Evolutionary conservation across 2,113 vertebrate species (phyloP), one percentile per base, ranked within the genome.

Genomic region (Mormyrus iriodes): DNA sequence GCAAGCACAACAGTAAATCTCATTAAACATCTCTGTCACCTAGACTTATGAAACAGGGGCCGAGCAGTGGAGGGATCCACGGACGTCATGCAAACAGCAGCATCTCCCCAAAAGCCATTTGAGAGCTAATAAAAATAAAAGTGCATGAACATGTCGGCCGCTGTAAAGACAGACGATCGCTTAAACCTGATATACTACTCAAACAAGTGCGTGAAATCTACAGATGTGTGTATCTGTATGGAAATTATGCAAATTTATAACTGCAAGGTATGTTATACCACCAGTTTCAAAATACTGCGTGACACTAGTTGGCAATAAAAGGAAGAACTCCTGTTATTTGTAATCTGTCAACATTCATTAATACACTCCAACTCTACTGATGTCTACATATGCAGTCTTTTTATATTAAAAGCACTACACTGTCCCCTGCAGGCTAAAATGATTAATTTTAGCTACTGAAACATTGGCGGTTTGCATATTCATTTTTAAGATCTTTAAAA

Each of bases 1-100:
- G 35, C 76, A 19, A 61, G 88, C 51, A 61, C 39, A 39, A 85
- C 15, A 85, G 82, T 85, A 89, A 89, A 89, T 88, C 88, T 88
- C 88, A 89, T 55, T 85, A 89, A 89, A 82, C 39, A 17, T 89
- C 19, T 89, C 69, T 83, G 73, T 88, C 69, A 24, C 13, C 27
- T 8, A 42, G 61, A 44, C 48, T 46, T 76, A 42, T 55, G 52
- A 61, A 61, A 21, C 15, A 13, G 65, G 69, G 87, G 6, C 42
- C 42, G 24, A 24, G 42, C 46, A 42, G n/a, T 0, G 6, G 12
- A 53, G 49, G 46, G 65, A 27, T 17, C 24, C 44, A 35, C 10
- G 0, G 5, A 46, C 31, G 21, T n/a, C 9, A 5, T 19, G 15
- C 9, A 53, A 27, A 53, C 49, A 4, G 44, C 48, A 39, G 69